These are phyloP conservation scores for Scortum barcoo DNA, from an alignment of 2,113 vertebrate species.

Conservation along the genomic window DNA sequence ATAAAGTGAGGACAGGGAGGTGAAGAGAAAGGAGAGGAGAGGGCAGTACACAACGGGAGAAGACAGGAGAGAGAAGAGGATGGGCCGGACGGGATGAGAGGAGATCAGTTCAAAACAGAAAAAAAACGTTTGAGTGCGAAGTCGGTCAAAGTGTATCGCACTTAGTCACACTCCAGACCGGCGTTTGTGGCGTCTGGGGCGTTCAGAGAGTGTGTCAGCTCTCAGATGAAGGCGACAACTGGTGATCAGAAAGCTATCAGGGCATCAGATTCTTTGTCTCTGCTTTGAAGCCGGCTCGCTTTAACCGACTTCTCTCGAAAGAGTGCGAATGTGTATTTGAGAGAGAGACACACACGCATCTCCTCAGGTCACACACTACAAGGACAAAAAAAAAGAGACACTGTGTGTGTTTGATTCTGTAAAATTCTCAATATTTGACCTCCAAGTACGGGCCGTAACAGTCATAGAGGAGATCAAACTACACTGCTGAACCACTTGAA, in stretches of 20 bases:
- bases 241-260: slow-evolving; percentile 48
- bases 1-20: not conserved
- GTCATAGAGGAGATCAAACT: not conserved
- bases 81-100: not conserved
- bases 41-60: not conserved
- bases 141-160: slow-evolving; percentile 36
- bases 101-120: slow-evolving; percentile 20
- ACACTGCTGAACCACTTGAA: slow-evolving; percentile 17
- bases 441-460: slow-evolving; percentile 7
- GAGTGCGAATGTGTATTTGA: not conserved
- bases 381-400: slow-evolving; percentile 25
- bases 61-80: not conserved
- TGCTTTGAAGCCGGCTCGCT: slow-evolving; percentile 31
- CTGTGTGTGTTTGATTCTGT: not conserved
- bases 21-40: not conserved
- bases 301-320: not conserved
- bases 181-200: slow-evolving; percentile 21
- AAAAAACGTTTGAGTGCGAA: slow-evolving; percentile 28
- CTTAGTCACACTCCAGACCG: slow-evolving; percentile 36
- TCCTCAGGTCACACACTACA: not conserved
- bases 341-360: not conserved
- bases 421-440: slow-evolving; percentile 35
- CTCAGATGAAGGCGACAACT: slow-evolving; percentile 27
- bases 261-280: slow-evolving; percentile 16
- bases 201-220: slow-evolving; percentile 18